Percentiles rank a stretch among this genome's conserved stretches.
Conservation (phyloP, 1,140 invertebrate species). For the Megalonaias nervosa region DNA sequence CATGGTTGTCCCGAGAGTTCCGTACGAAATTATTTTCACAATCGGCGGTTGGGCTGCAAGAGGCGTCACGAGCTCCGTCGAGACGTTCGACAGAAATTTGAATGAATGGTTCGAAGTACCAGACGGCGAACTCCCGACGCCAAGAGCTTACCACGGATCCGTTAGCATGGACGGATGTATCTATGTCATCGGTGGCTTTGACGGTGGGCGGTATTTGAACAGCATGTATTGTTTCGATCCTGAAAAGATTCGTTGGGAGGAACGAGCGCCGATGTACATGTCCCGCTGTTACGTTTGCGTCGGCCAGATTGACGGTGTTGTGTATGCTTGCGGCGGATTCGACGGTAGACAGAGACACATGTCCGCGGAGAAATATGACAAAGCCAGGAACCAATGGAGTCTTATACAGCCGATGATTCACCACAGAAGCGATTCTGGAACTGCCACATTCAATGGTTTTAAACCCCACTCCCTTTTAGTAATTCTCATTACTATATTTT, state of each 20-base stretch:
- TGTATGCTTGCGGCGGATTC: constrained; percentile 84
- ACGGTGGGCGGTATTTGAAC: constrained; percentile 65
- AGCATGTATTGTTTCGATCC: constrained; percentile 57
- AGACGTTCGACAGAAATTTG: constrained; percentile 83
- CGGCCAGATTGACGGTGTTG: constrained; percentile 39
- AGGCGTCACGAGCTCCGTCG: constrained; percentile 80
- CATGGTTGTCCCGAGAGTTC: constrained; percentile 34
- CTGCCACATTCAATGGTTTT: constrained; percentile 75
- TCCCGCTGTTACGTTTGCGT: constrained; percentile 55
- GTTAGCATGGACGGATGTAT: constrained; percentile 79
- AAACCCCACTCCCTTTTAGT: too few species aligned
- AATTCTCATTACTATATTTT: too few species aligned
- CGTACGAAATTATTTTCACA: constrained; percentile 63
- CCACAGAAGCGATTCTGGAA: constrained; percentile 83
- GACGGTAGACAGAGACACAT: constrained; percentile 90
- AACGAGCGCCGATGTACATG: constrained; percentile 59
- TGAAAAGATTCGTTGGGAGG: constrained; percentile 48
- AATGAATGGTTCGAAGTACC: constrained; percentile 76
- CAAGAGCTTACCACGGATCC: constrained; percentile 81
- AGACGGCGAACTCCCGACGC: constrained; percentile 24
- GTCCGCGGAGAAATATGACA: constrained; percentile 89
- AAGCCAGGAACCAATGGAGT: constrained; percentile 88
- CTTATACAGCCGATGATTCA: constrained; percentile 71
- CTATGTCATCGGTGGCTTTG: constrained; percentile 80
- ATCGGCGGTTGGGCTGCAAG: constrained; percentile 83